These are phyloP conservation scores for Myxocyprinus asiaticus DNA, from an alignment of 2,113 vertebrate genomes.

Conservation along the genomic window DNA sequence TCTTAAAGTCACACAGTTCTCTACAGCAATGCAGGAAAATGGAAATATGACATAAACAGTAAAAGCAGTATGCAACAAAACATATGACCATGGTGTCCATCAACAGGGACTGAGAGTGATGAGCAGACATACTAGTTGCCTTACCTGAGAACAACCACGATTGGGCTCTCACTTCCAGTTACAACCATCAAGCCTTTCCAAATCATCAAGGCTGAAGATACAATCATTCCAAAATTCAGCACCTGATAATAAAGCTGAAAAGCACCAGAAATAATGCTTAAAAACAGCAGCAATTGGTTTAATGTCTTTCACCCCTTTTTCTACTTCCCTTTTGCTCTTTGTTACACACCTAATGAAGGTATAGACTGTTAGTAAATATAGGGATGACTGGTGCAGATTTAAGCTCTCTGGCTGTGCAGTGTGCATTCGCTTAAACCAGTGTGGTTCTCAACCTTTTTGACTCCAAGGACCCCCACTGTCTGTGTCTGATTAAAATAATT, in stretches of 20 bases:
- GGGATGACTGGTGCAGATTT: neutral
- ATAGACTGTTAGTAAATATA: neutral
- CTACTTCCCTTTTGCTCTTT: neutral
- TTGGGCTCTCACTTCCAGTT: slow-evolving; percentile 96
- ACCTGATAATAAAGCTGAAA: slow-evolving; percentile 95
- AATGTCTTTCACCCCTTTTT: neutral
- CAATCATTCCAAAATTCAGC: slow-evolving; percentile 98
- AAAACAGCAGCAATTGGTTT: neutral
- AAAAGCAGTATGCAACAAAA: no score
- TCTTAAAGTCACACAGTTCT: no score
- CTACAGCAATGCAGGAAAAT: no score
- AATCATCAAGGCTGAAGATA: slow-evolving; percentile 98
- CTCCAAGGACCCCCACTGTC: no score
- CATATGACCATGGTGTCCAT: neutral
- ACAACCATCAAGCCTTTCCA: slow-evolving; percentile 98
- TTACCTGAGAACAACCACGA: slow-evolving; percentile 97
- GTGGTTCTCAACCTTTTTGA: no score
- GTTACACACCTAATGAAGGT: neutral
- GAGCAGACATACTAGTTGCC: neutral
- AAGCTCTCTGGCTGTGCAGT: no score
- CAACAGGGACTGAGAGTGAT: neutral
- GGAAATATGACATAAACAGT: no score
- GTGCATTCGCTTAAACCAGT: no score
- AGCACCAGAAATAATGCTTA: slow-evolving; percentile 11
- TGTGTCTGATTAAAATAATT: no score